phyloP scores from a whole-genome alignment of 2,797 vertebrate genomes.

The Protosalanx chinensis region DNA sequence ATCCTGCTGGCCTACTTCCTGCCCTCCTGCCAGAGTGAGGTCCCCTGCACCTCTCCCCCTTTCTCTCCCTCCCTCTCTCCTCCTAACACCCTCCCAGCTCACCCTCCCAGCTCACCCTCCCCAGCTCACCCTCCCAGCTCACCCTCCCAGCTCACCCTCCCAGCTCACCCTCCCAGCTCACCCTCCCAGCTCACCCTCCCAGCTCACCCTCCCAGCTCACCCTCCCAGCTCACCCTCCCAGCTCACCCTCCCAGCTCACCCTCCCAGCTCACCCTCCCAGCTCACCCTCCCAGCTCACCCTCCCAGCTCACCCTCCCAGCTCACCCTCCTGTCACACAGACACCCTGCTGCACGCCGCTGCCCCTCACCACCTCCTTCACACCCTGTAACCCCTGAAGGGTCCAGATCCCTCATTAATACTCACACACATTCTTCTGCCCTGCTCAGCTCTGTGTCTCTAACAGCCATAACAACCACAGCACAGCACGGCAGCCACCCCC shows the following conservation, averaged over 20 bases:
- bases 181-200: conserved; percentile 22
- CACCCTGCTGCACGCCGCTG: conserved; percentile 27
- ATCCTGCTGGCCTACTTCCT: conserved; percentile 22
- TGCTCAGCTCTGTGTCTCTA: conserved; percentile 29
- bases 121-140: too few relatives aligned
- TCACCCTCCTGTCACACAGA: conserved; percentile 41
- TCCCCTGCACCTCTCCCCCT: conserved; percentile 59
- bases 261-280: conserved; percentile 43
- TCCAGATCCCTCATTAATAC: conserved; percentile 41
- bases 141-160: too few relatives aligned
- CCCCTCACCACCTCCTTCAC: conserved; percentile 36
- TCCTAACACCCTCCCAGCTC: conserved; percentile 22
- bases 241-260: too few relatives aligned
- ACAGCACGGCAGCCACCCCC: conserved; percentile 34
- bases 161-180: conserved; percentile 36
- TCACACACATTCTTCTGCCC: conserved; percentile 27
- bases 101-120: too few relatives aligned
- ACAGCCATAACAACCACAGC: conserved; percentile 23
- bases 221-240: too few relatives aligned
- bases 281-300: conserved; percentile 17
- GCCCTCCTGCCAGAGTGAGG: conserved; percentile 35
- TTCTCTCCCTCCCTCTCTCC: too few relatives aligned
- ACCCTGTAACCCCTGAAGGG: conserved; percentile 38
- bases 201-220: too few relatives aligned
- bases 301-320: conserved; percentile 22